Conservation (phyloP, 1,140 invertebrate genomes). For the Helicoverpa zea region DNA sequence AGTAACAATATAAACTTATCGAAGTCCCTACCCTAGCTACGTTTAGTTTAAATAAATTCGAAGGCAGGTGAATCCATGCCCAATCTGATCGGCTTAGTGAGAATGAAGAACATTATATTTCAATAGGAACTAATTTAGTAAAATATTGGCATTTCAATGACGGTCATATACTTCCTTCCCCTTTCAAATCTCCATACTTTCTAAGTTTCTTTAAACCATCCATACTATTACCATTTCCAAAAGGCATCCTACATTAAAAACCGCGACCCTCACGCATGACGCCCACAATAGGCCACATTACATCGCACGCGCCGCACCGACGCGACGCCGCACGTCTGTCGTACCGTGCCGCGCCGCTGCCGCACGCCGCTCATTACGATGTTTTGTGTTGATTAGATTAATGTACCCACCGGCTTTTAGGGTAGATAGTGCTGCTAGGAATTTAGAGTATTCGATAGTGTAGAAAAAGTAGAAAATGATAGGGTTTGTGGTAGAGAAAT, state of each 20-base stretch:
- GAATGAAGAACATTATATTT: no score
- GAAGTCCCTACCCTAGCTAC: no score
- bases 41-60: no score
- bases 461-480: neutral
- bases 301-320: slow-evolving; percentile 62
- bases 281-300: slow-evolving; percentile 80
- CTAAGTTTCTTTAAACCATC: neutral
- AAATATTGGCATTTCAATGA: no score
- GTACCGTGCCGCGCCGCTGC: slow-evolving; percentile 59
- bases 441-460: slow-evolving; percentile 28
- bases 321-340: slow-evolving; percentile 27
- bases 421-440: slow-evolving; percentile 1
- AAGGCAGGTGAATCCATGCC: no score
- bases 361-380: slow-evolving; percentile 78
- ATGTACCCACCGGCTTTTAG: slow-evolving; percentile 63
- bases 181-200: no score
- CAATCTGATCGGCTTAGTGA: no score
- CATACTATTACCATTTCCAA: neutral
- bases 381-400: slow-evolving; percentile 86
- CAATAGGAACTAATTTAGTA: no score
- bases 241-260: neutral
- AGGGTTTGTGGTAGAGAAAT: neutral
- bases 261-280: slow-evolving; percentile 28
- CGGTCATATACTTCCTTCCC: no score
- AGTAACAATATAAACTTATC: no score